Percentiles rank a stretch among this genome's conserved stretches.
phyloP scores from a whole-genome alignment of 2,113 vertebrate species.

The Heterotis niloticus region DNA sequence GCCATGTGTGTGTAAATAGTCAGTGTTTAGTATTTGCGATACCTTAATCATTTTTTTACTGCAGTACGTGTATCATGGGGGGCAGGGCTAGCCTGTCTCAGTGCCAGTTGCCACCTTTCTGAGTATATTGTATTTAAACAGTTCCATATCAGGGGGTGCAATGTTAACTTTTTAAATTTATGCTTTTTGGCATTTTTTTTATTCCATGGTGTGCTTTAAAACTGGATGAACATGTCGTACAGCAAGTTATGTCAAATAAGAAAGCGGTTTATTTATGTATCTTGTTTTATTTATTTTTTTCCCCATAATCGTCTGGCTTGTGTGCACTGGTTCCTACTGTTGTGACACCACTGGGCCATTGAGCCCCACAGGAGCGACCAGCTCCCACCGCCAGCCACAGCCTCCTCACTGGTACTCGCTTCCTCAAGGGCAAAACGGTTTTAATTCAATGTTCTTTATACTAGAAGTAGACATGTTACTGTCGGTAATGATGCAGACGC shows the following conservation, averaged over 20 bases:
- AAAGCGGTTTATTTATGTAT: constrained; percentile 36
- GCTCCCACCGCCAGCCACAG: not conserved
- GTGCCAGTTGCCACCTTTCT: constrained; percentile 42
- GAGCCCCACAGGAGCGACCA: not conserved
- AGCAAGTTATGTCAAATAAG: constrained; percentile 55
- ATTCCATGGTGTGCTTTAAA: constrained; percentile 61
- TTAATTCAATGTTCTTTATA: constrained; percentile 1
- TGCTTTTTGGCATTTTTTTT: no score
- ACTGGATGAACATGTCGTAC: constrained; percentile 70
- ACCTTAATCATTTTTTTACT: constrained; percentile 49
- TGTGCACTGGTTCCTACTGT: not conserved
- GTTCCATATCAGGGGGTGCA: constrained; percentile 72
- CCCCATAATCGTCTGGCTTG: constrained; percentile 28
- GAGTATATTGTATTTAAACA: constrained; percentile 69
- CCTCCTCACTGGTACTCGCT: not conserved
- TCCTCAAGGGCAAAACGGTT: constrained; percentile 14
- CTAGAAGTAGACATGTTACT: not conserved
- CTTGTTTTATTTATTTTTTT: constrained; percentile 28
- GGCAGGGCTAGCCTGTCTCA: constrained; percentile 30
- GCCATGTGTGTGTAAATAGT: constrained; percentile 84
- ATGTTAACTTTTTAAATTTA: constrained; percentile 14
- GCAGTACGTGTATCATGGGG: constrained; percentile 61
- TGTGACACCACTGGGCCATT: not conserved
- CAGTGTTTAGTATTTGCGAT: constrained; percentile 88
- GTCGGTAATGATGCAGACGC: not conserved